Percentiles rank a stretch among this genome's conserved stretches.
These are phyloP conservation scores for Poliocrania exsul DNA, from an alignment of 2,797 vertebrate species.

Conservation along the genomic window DNA sequence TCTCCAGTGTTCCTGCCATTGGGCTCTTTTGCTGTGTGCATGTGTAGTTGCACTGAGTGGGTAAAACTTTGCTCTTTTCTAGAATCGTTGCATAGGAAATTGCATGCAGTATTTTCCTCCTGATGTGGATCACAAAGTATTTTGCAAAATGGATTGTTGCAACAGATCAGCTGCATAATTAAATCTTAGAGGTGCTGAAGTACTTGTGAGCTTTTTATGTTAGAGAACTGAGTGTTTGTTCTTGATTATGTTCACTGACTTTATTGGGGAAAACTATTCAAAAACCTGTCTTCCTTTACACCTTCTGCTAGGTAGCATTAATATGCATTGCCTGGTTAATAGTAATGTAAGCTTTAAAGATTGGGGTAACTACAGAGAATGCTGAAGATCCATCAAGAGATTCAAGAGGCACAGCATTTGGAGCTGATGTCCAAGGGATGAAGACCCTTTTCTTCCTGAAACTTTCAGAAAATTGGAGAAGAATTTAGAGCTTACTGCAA, in stretches of 20 bases:
- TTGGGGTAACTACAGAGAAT: background rate
- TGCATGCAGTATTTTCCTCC: background rate
- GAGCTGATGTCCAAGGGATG: background rate
- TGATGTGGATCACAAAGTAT: background rate
- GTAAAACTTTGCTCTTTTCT: background rate
- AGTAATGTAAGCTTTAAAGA: background rate
- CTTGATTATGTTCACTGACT: background rate
- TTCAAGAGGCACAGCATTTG: background rate
- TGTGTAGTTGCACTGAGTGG: fast-evolving
- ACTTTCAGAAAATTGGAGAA: background rate
- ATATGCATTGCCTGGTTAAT: background rate
- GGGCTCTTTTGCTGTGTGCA: background rate
- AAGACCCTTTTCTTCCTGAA: background rate
- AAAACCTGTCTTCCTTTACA: background rate
- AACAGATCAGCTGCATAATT: background rate
- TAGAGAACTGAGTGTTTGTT: background rate
- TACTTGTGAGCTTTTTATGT: background rate
- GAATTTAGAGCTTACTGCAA: background rate
- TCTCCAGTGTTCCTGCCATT: background rate
- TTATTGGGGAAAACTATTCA: background rate
- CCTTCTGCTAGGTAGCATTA: background rate
- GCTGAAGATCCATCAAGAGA: background rate
- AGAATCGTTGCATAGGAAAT: background rate
- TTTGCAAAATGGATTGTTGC: background rate
- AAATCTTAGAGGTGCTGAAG: background rate